Conservation (phyloP, 92 coral and sea anemone species). For the Phenganax stokvisi region DNA sequence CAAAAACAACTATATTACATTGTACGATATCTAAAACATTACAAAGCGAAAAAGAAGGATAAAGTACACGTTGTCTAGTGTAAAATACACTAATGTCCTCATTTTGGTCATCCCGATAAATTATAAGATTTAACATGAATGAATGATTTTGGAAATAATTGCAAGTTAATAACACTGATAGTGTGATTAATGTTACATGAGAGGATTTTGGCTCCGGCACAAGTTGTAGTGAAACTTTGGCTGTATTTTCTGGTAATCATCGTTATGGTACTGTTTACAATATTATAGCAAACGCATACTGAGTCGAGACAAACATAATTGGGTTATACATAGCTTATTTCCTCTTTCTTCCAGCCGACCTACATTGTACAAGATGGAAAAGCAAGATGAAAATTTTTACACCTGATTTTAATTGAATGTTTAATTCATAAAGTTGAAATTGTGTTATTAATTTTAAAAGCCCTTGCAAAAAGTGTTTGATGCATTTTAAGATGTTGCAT, state of each 20-base stretch:
- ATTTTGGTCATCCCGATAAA: conserved; percentile 11
- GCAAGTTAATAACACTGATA: conserved; percentile 1
- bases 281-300: neutral
- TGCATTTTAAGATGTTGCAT: neutral
- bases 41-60: no score
- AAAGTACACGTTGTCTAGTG: no score
- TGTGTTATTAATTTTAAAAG: conserved; percentile 2
- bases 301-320: conserved; percentile 10
- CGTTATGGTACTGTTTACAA: neutral
- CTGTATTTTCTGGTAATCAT: neutral
- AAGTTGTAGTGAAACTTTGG: neutral
- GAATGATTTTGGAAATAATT: conserved; percentile 6
- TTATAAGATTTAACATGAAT: conserved; percentile 4
- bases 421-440: conserved; percentile 21
- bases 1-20: no score
- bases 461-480: neutral
- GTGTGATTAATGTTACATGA: neutral
- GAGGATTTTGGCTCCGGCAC: neutral
- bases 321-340: neutral
- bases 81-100: neutral
- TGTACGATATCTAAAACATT: no score
- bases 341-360: neutral
- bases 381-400: conserved; percentile 16
- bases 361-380: neutral
- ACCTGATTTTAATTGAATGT: conserved; percentile 32